Conservation (phyloP, 1,140 invertebrate genomes). For the Drosophila kohkoa region DNA sequence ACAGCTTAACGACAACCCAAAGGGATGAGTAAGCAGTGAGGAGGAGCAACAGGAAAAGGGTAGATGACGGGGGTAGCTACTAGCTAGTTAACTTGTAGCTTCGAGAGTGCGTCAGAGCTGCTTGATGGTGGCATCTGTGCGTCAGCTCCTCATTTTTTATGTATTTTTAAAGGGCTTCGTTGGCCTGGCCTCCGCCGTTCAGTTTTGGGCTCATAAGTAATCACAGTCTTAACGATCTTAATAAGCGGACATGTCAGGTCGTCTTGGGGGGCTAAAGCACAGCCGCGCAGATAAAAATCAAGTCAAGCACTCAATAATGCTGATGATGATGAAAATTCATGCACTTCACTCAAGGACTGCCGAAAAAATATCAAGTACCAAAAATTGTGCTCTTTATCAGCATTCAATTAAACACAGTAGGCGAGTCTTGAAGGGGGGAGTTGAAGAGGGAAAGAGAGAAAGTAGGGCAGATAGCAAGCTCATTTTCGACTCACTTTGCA, state of each 20-base stretch:
- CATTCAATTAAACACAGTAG: conserved; percentile 34
- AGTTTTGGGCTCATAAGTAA: conserved; percentile 43
- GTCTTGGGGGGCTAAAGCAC: conserved; percentile 25
- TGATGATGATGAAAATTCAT: conserved; percentile 54
- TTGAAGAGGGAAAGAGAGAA: background rate
- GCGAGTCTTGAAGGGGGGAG: background rate
- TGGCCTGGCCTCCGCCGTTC: conserved; percentile 32
- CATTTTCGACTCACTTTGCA: conserved; percentile 45
- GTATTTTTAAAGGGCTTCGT: conserved; percentile 72
- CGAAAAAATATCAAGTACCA: conserved; percentile 10
- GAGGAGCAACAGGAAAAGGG: background rate
- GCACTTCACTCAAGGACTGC: conserved; percentile 50
- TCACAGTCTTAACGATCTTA: conserved; percentile 51
- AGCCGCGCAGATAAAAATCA: conserved; percentile 54
- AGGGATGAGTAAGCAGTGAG: background rate
- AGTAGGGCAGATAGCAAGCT: conserved; percentile 32
- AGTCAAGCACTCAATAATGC: conserved; percentile 37
- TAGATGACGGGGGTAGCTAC: background rate
- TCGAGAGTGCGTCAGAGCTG: conserved; percentile 17
- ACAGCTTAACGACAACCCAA: conserved; percentile 56
- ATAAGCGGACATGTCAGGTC: conserved; percentile 61
- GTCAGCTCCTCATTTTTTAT: conserved; percentile 80
- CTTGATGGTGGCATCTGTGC: conserved; percentile 33
- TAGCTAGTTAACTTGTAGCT: background rate
- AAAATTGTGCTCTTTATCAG: conserved; percentile 45